Conservation (phyloP, 2,113 vertebrate species). For the Zapus hudsonius region DNA sequence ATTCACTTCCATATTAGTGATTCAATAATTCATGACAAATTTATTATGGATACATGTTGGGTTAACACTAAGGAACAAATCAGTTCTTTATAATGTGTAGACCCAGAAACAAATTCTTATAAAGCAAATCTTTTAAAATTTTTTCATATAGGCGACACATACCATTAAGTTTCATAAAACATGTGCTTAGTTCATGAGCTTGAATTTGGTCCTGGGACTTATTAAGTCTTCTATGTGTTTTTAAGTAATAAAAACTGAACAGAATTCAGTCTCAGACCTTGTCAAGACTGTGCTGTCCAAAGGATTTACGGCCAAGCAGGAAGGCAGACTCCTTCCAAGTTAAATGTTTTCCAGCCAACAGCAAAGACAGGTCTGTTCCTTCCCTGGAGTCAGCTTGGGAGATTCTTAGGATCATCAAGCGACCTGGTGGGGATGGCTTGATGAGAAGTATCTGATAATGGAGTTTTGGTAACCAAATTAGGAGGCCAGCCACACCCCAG, state of each 20-base stretch:
- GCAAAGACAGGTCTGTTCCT: background rate
- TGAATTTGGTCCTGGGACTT: slow-evolving; percentile 44
- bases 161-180: background rate
- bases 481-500: background rate
- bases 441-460: background rate
- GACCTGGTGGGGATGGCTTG: background rate
- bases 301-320: slow-evolving; percentile 36
- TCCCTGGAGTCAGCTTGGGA: background rate
- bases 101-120: slow-evolving; percentile 24
- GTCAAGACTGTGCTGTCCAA: slow-evolving; percentile 13
- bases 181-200: slow-evolving; percentile 10
- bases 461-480: background rate
- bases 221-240: background rate
- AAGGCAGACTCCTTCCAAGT: slow-evolving; percentile 15
- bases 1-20: background rate
- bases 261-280: slow-evolving; percentile 16
- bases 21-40: background rate
- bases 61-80: slow-evolving; percentile 2
- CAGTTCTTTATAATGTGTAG: background rate
- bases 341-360: slow-evolving; percentile 33
- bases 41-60: background rate
- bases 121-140: slow-evolving; percentile 17
- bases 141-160: background rate
- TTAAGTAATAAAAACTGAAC: slow-evolving; percentile 36
- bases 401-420: background rate